Evolutionary conservation across 2,888 invertebrate genomes (phyloP), one percentile per base, ranked within the genome.

Genomic region (Lasioglossum villosulum): DNA sequence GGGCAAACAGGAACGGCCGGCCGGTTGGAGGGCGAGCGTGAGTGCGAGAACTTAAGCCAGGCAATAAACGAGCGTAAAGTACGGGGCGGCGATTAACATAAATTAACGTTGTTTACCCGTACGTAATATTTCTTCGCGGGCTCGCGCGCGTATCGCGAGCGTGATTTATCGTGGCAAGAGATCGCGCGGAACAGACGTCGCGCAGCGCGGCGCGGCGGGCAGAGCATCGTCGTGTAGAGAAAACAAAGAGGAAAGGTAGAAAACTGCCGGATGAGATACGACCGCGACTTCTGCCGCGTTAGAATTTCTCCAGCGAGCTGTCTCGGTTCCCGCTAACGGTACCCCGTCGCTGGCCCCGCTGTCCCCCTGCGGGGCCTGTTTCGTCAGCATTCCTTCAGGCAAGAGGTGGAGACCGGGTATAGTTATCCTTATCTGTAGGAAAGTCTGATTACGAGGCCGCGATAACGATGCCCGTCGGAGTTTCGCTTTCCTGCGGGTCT

Each of bases 41-140:
- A 30, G 30, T 14, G 59, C 59, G 59, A n/a, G 59, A 12, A 6
- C 30, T 45, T n/a, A 27, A 75, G 72, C 66, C 42, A 39, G 63
- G 78, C 84, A 78, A 79, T 78, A 84, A 85, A 85, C 79, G 79
- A 76, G 79, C 84, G 79, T 84, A 71, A 85, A 82, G 75, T 74
- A 81, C 78, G 75, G 34, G 42, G 27, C 27, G 48, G 80, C 80
- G 74, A 82, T 86, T 86, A 86, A 78, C 79, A 78, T 89, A 88
- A 89, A 84, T 82, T 87, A 82, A 71, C 66, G 77, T 77, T 89
- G 79, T 89, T 89, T 90, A 88, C 80, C 78, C 63, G 68, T 4
- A 66, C 39, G 74, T 83, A 80, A 90, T 86, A 83, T 80, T 80
- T 83, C 63, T 52, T 75, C 75, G 76, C 34, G 66, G 27, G 27